Evolutionary conservation across 2,888 invertebrate species (phyloP), one percentile per base, ranked within the genome.

Genomic region (Parnassius glacialis): DNA sequence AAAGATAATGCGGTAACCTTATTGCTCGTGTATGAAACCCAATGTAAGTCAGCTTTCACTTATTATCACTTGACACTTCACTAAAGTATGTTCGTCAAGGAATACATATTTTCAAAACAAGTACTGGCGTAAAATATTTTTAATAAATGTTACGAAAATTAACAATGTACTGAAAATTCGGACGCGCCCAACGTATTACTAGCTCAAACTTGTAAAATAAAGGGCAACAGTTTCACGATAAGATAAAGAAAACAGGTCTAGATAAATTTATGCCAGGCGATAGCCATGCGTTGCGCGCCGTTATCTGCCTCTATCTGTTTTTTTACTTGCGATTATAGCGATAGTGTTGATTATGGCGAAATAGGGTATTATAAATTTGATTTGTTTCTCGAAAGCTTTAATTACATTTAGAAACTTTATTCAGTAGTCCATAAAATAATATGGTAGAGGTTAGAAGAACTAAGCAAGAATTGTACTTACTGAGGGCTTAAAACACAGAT

Each of bases 221-320:
- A 87, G 80, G 86, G 83, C 83, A 80, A 78, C 79, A 75, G 67
- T 69, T 67, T 74, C 76, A 63, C 68, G 91, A 91, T 90, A 90
- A 91, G 91, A 91, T 91, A 90, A 84, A 84, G 78, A 85, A 87
- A 90, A 78, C 88, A 87, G 90, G 90, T 89, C 90, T 90, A 90
- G 91, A 90, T 90, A 91, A 90, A 88, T 86, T 88, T 73, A 81
- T 82, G 80, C 74, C 83, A 71, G 79, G 81, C 80, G 87, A 85
- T 85, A 85, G 78, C 78, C 77, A 70, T 75, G 74, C 73, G 72
- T 67, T 63, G 67, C 66, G 65, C 61, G 56, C 57, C 69, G 70
- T 76, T 80, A 81, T 79, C 79, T 67, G 68, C 68, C 73, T 83
- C 84, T 86, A 74, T 74, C 72, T 70, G 67, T 71, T 84, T 85